Conservation (phyloP, 2,113 vertebrate genomes). For the Acanthisitta chloris region DNA sequence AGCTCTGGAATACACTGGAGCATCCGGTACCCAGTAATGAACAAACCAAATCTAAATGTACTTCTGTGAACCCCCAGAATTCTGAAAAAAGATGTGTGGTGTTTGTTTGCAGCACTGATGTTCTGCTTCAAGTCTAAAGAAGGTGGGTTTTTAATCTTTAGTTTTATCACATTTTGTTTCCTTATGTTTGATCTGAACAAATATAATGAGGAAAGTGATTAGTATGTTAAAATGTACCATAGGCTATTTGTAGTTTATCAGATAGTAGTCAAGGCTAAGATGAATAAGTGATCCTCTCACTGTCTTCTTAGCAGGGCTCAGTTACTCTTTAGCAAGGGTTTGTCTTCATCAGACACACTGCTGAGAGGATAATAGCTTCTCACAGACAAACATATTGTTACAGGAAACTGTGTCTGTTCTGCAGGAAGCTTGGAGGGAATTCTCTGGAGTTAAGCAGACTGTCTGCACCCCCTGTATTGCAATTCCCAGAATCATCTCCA, state of each 20-base stretch:
- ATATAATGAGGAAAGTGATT: neutral
- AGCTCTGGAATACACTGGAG: neutral
- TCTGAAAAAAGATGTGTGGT: neutral
- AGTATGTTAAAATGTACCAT: neutral
- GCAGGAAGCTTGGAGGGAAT: neutral
- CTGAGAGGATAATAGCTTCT: neutral
- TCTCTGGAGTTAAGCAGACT: neutral
- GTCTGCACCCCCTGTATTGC: neutral
- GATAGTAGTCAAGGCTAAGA: neutral
- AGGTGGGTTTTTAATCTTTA: fast-evolving
- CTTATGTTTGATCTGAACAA: neutral
- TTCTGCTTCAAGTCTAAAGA: neutral
- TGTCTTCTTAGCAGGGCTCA: neutral
- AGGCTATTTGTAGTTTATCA: neutral
- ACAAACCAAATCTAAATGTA: neutral
- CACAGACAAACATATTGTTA: neutral
- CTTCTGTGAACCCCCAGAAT: neutral
- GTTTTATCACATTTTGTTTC: neutral
- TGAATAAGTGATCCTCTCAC: neutral
- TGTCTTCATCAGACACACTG: neutral
- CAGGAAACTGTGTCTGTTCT: neutral
- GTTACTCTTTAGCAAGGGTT: neutral
- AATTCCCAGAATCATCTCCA: neutral
- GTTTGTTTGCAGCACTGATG: neutral
- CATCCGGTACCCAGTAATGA: neutral